Conservation (phyloP, 2,113 vertebrate genomes). For the Murina feae region DNA sequence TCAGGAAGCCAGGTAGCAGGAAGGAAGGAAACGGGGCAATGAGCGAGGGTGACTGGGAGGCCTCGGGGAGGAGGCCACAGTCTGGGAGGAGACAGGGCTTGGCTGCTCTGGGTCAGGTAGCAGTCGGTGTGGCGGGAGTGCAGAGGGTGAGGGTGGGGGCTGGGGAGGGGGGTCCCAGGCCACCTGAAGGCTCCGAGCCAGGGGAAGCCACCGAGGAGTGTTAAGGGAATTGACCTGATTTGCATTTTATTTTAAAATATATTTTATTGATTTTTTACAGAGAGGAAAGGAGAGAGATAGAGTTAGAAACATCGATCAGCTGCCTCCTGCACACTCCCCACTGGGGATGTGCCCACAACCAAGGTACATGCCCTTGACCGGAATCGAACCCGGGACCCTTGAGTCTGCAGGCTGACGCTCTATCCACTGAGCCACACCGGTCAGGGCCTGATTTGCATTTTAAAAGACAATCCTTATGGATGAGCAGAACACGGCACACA, state of each 20-base stretch:
- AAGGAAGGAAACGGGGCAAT: background rate
- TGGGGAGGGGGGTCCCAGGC: background rate
- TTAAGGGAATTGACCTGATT: background rate
- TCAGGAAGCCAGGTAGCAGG: background rate
- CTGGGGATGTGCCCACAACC: no score
- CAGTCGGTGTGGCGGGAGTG: rapidly evolving
- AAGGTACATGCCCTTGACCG: no score
- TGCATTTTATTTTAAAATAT: no score
- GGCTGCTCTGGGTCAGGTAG: background rate
- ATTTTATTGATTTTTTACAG: no score
- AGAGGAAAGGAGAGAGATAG: no score
- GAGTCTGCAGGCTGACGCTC: no score
- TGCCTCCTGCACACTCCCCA: no score
- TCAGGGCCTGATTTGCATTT: background rate
- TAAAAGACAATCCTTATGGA: background rate
- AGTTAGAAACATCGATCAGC: no score
- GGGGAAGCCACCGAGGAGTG: background rate
- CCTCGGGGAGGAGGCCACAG: background rate
- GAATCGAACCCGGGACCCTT: no score
- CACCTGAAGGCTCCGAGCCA: background rate
- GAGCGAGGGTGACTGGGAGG: background rate
- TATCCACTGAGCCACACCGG: no score
- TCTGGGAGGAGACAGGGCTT: background rate
- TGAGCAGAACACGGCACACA: background rate
- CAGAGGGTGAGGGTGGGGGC: background rate